Evolutionary conservation across 2,888 invertebrate species (phyloP), one percentile per base, ranked within the genome.

Genomic region (Amblyteles armatorius): DNA sequence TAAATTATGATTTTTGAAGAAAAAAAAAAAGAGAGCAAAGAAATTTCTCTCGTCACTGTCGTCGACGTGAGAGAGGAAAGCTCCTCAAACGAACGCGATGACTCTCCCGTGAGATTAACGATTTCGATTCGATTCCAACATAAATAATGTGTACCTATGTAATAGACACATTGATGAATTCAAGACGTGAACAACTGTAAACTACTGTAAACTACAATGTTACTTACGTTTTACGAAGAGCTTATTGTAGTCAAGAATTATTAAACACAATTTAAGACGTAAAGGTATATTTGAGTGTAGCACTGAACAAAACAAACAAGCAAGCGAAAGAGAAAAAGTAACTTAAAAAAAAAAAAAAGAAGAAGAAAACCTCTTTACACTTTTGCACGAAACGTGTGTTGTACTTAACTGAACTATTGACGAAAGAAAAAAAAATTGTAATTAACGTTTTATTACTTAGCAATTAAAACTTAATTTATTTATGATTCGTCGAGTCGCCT

Each of bases 381-480:
- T 93, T 93, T 93, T 94, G 94, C 94, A 94, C 93, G 93, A 93
- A 92, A 93, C 92, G 93, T 93, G 93, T 93, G 93, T 94, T 93
- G 93, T 93, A 94, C 88, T 92, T 91, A 90, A 92, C 90, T 91
- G 90, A 63, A 91, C 89, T 90, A 92, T 92, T 91, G 91, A 93
- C 90, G 65, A 83, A 78, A 78, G 83, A 84, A 80, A 85, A 82
- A 80, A 80, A 85, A 82, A 82, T 79, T 93, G 93, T 93, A 93
- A 93, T 93, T 93, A 92, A 91, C 91, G 91, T 93, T 93, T 93
- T 92, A 93, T 93, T 93, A 93, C 92, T 92, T 92, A 93, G 91
- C 89, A 90, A 93, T 93, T 93, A 93, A 85, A 92, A 93, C 92
- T 92, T 93, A 90, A 93, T 93, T 94, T 93, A 92, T 92, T 93